A percentile compares a stretch with the other conserved stretches of the same genome.
Evolutionary conservation across 2,888 invertebrate genomes (phyloP).

Genomic region (Mythimna loreyi): DNA sequence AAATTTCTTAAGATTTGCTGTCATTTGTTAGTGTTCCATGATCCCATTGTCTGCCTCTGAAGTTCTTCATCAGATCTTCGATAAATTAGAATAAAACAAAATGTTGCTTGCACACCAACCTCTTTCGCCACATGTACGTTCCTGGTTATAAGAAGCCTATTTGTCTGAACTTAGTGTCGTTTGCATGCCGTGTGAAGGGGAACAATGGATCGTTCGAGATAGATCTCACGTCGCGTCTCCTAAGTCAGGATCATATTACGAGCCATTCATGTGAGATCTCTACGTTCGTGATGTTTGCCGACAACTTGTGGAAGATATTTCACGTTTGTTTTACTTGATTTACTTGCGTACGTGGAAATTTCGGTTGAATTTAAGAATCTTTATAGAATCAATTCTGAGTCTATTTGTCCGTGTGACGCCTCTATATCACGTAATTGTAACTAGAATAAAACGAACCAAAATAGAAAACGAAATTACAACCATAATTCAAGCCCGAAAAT

Average conservation of each 20-base stretch:
- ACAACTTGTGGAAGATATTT: slow-evolving; percentile 30
- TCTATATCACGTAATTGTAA: too few species aligned
- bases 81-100: too few species aligned
- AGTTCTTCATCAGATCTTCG: too few species aligned
- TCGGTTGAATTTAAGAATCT: neutral
- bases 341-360: neutral
- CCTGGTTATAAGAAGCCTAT: slow-evolving; percentile 45
- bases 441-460: too few species aligned
- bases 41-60: too few species aligned
- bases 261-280: slow-evolving; percentile 13
- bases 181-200: slow-evolving; percentile 40
- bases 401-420: too few species aligned
- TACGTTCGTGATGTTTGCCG: slow-evolving; percentile 21
- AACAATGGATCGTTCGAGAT: slow-evolving; percentile 52
- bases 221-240: slow-evolving; percentile 20
- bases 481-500: too few species aligned
- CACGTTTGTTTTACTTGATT: slow-evolving; percentile 27
- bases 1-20: too few species aligned
- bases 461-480: too few species aligned
- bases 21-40: too few species aligned
- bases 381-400: too few species aligned
- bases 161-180: slow-evolving; percentile 57
- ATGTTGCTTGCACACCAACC: neutral
- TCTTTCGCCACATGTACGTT: neutral
- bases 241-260: slow-evolving; percentile 44